Evolutionary conservation across 2,797 vertebrate genomes (phyloP).

Genomic region (Buceros bicornis): DNA sequence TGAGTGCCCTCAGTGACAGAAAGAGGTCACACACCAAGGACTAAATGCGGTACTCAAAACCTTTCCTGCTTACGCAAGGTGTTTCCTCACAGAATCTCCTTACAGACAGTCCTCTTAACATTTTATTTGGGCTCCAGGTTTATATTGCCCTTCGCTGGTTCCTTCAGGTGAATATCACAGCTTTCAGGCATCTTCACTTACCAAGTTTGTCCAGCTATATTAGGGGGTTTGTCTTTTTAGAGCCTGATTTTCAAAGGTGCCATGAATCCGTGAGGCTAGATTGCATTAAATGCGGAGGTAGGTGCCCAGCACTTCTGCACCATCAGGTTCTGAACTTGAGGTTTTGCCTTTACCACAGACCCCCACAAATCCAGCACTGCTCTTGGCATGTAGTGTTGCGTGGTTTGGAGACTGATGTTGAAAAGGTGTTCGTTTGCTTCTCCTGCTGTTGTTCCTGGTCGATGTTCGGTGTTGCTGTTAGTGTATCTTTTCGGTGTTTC

Average conservation of each 20-base stretch:
- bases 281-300: not conserved
- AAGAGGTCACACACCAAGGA: conserved; percentile 41
- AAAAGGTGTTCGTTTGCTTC: not conserved
- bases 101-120: not conserved
- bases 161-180: conserved; percentile 34
- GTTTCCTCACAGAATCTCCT: not conserved
- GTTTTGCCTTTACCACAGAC: not conserved
- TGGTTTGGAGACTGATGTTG: not conserved
- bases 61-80: conserved; percentile 11
- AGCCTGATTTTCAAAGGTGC: conserved; percentile 61
- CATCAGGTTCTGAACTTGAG: not conserved
- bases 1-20: conserved; percentile 39
- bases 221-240: not conserved
- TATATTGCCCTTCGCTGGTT: conserved; percentile 29
- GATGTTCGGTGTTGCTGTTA: not conserved
- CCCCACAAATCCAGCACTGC: not conserved
- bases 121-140: conserved; percentile 17
- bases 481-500: not conserved
- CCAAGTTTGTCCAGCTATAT: not conserved
- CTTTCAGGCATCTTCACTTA: not conserved
- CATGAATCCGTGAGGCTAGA: not conserved
- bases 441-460: not conserved
- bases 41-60: conserved; percentile 22
- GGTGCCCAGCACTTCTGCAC: not conserved
- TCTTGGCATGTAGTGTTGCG: not conserved